Percentiles rank a stretch among this genome's conserved stretches.
These are phyloP conservation scores for Chaenocephalus aceratus DNA, from an alignment of 2,113 vertebrate species.

Conservation along the genomic window DNA sequence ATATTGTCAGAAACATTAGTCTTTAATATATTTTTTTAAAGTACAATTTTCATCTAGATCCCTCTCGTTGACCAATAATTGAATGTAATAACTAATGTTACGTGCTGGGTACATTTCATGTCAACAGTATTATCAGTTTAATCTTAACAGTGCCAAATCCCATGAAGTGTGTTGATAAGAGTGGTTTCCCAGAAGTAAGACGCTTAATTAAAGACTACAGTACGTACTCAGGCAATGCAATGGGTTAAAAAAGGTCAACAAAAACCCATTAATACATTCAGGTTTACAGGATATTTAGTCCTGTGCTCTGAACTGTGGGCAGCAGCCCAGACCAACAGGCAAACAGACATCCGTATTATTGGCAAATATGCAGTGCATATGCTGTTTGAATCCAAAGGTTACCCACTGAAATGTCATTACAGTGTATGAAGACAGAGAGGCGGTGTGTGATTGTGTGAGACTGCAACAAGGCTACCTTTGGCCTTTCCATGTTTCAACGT, in stretches of 20 bases:
- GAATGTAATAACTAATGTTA: background rate
- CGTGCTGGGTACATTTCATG: background rate
- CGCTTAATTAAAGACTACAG: constrained; percentile 22
- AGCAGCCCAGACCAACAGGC: constrained; percentile 9
- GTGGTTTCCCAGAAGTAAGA: constrained; percentile 16
- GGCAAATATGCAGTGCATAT: constrained; percentile 14
- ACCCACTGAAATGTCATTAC: constrained; percentile 16
- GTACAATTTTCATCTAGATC: too few species aligned
- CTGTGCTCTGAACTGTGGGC: background rate
- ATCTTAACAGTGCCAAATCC: constrained; percentile 31
- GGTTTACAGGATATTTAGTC: constrained; percentile 29
- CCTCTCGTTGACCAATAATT: background rate
- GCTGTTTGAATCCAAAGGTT: constrained; percentile 22
- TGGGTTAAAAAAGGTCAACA: constrained; percentile 9
- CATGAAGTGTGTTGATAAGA: constrained; percentile 24
- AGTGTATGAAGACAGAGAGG: constrained; percentile 4
- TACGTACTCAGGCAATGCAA: background rate
- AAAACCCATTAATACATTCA: constrained; percentile 10
- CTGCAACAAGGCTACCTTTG: constrained; percentile 83
- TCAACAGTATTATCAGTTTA: constrained; percentile 1
- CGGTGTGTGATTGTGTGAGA: constrained; percentile 15
- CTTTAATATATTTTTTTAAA: background rate
- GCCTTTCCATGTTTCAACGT: constrained; percentile 91
- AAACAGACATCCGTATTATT: constrained; percentile 5
- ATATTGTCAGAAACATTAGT: background rate